Evolutionary conservation across 2,113 vertebrate species (phyloP), one percentile per base, ranked within the genome.

Genomic region (Suncus etruscus): DNA sequence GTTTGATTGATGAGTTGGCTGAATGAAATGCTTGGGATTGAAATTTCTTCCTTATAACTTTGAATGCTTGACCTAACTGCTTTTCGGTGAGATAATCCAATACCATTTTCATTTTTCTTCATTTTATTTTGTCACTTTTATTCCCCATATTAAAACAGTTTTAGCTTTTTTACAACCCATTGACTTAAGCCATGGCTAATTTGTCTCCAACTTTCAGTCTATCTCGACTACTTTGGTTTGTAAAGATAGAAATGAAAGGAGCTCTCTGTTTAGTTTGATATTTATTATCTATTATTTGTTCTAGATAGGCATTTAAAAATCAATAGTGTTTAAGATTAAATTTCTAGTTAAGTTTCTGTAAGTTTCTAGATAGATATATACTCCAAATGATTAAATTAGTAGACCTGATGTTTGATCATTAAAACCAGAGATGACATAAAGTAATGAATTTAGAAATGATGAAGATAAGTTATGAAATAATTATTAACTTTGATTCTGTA

Each of bases 331-430:
- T 66, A 66, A 66, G 7, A 20, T 29, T 66, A 0, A 82, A 12
- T 89, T 48, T 77, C 2, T 61, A 39, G 18, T 8, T 1, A 14
- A 86, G 61, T 69, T 7, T 80, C 9, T 61, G 12, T 68, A 84
- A 16, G 83, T 76, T 83, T 91, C 12, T 70, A 84, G 18, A 22
- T 16, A 80, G 47, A 51, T 86, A 10, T 92, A 39, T 68, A 61
- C 83, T 82, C 12, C 72, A 86, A 4, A 22, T 76, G 66, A 83
- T 72, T 86, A 22, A 89, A 83, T 76, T 25, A 83, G 86, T 2
- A 39, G 32, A 74, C 2, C 8, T 4, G 14, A 45, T 27, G 9
- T 12, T 87, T 89, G 63, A 68, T 83, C 32, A 74, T 54, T 47
- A 91, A 92, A 80, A 80, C 6, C 2, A 25, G 27, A 84, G 10